Evolutionary conservation across 37 sponge, comb jelly and placozoan genomes (phyloP), one percentile per base, ranked within the genome.

Genomic region (Mnemiopsis leidyi): DNA sequence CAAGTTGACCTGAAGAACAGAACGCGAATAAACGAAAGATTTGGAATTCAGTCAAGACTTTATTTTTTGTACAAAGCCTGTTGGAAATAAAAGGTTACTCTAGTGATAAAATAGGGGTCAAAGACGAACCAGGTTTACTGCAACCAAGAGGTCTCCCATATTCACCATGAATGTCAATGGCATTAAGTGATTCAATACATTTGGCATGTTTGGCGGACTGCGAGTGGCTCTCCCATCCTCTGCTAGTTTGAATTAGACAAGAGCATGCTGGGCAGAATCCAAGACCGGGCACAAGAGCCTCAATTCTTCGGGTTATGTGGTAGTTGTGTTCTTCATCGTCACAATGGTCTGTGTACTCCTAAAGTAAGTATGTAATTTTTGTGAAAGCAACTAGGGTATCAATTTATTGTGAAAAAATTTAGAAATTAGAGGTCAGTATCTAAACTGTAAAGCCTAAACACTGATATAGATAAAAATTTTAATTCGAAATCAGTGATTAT

Each of bases 1-100:
- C 90, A 9, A 85, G 35, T 38, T 40, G 38, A 85, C 90, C 79
- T 77, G 79, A n/a, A n/a, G n/a, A n/a, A n/a, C n/a, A n/a, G n/a
- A n/a, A n/a, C n/a, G n/a, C n/a, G n/a, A n/a, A n/a, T n/a, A n/a
- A n/a, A n/a, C n/a, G n/a, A n/a, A n/a, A n/a, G n/a, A n/a, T n/a
- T n/a, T n/a, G n/a, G n/a, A n/a, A n/a, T n/a, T n/a, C n/a, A n/a
- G n/a, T n/a, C n/a, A n/a, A n/a, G n/a, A n/a, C n/a, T n/a, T n/a
- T n/a, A n/a, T n/a, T n/a, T n/a, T n/a, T n/a, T n/a, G n/a, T n/a
- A n/a, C n/a, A n/a, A n/a, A n/a, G n/a, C n/a, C n/a, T n/a, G n/a
- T n/a, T n/a, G n/a, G n/a, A n/a, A n/a, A n/a, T n/a, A n/a, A n/a
- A n/a, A n/a, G n/a, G n/a, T n/a, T n/a, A n/a, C n/a, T n/a, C n/a